These are phyloP conservation scores for Myiopsitta monachus DNA, from an alignment of 2,113 vertebrate genomes.

Conservation along the genomic window DNA sequence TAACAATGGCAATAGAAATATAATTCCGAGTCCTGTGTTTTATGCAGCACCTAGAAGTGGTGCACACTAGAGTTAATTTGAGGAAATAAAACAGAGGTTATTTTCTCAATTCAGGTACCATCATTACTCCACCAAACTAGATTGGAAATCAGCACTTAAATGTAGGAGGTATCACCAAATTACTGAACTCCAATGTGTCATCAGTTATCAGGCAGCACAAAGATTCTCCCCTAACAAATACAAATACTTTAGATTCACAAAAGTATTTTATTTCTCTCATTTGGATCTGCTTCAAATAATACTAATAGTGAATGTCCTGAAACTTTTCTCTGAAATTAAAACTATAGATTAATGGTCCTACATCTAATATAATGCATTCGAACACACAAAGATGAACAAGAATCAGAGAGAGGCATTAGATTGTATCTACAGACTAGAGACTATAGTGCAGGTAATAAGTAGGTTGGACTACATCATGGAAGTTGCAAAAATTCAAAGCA, in stretches of 20 bases:
- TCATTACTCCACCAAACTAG: neutral
- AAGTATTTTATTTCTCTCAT: neutral
- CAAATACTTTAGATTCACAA: neutral
- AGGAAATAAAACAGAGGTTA: neutral
- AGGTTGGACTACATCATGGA: neutral
- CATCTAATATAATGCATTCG: neutral
- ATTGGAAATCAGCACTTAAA: neutral
- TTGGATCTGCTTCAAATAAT: neutral
- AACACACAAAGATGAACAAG: neutral
- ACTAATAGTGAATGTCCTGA: neutral
- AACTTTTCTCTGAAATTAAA: neutral
- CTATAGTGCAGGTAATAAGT: neutral
- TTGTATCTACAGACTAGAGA: neutral
- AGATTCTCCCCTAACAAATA: neutral
- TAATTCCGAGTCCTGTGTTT: neutral
- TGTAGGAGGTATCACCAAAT: neutral
- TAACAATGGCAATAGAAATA: neutral
- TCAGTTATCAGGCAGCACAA: neutral
- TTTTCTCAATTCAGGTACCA: neutral
- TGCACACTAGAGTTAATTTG: neutral
- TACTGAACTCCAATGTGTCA: neutral
- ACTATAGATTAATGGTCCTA: neutral
- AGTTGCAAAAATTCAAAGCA: slow-evolving; percentile 1
- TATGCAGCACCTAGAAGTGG: neutral
- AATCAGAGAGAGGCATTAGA: neutral